phyloP scores from a whole-genome alignment of 1,140 invertebrate genomes.

The Drosophila auraria region DNA sequence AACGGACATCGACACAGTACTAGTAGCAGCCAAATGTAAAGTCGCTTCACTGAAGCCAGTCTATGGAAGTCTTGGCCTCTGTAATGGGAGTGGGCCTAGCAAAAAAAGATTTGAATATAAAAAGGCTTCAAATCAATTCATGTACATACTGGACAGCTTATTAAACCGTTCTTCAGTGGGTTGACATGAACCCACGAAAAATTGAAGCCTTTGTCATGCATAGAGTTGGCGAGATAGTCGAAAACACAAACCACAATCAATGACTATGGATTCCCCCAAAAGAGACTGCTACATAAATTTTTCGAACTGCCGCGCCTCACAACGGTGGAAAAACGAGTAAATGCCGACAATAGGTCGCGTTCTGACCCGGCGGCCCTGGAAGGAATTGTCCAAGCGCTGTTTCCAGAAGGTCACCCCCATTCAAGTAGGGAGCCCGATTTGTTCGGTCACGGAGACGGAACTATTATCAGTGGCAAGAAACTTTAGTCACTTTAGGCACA shows the following conservation, averaged over 20 bases:
- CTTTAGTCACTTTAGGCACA: too few species aligned
- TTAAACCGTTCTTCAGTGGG: constrained; percentile 8
- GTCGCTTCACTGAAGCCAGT: neutral
- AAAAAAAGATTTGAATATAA: too few species aligned
- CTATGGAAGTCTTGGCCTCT: neutral
- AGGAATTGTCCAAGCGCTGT: neutral
- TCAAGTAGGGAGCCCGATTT: neutral
- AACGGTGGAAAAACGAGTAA: too few species aligned
- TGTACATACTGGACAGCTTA: neutral
- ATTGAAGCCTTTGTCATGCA: neutral
- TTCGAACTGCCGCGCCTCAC: too few species aligned
- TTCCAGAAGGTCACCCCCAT: too few species aligned
- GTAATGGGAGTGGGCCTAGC: neutral
- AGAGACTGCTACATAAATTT: too few species aligned
- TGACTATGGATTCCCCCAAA: neutral
- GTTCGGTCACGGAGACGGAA: neutral
- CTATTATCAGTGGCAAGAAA: too few species aligned
- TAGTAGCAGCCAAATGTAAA: too few species aligned
- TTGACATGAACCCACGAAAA: neutral
- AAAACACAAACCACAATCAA: constrained; percentile 1
- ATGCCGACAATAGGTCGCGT: too few species aligned
- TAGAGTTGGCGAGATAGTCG: neutral
- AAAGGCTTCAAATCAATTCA: too few species aligned
- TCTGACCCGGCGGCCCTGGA: neutral
- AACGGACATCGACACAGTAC: too few species aligned